Evolutionary conservation across 2,888 invertebrate genomes (phyloP).

Genomic region (Melangyna quadrimaculata): DNA sequence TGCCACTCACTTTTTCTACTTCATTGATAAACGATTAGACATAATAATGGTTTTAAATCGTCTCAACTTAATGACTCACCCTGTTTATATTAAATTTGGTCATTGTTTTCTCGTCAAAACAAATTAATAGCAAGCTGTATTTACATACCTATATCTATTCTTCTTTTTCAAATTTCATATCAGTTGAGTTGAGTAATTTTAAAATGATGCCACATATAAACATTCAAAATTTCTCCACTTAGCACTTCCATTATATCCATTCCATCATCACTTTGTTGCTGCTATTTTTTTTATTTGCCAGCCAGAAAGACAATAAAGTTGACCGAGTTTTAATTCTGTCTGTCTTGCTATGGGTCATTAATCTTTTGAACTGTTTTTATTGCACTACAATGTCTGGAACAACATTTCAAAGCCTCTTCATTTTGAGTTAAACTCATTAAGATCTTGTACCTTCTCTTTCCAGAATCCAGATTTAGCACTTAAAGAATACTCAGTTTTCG

Average conservation of each 20-base stretch:
- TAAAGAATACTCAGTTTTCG: too few species aligned
- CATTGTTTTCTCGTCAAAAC: too few species aligned
- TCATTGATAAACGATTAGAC: too few species aligned
- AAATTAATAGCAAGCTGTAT: too few species aligned
- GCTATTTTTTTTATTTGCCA: neutral
- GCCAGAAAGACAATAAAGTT: neutral
- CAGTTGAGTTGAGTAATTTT: neutral
- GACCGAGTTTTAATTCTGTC: neutral
- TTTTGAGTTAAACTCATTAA: neutral
- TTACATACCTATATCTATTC: too few species aligned
- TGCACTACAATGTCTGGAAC: neutral
- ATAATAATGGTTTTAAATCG: too few species aligned
- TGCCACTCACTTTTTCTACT: too few species aligned
- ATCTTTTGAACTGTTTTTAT: neutral
- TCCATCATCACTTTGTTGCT: neutral
- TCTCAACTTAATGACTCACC: too few species aligned
- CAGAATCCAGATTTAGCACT: neutral
- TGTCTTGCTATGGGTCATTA: neutral
- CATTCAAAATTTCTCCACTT: neutral
- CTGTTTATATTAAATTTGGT: too few species aligned
- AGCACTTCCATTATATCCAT: neutral
- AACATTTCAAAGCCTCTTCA: neutral
- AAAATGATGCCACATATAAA: neutral
- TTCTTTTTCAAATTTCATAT: neutral
- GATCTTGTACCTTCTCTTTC: neutral